phyloP scores from a whole-genome alignment of 2,113 vertebrate genomes.

The Dissostichus mawsoni region DNA sequence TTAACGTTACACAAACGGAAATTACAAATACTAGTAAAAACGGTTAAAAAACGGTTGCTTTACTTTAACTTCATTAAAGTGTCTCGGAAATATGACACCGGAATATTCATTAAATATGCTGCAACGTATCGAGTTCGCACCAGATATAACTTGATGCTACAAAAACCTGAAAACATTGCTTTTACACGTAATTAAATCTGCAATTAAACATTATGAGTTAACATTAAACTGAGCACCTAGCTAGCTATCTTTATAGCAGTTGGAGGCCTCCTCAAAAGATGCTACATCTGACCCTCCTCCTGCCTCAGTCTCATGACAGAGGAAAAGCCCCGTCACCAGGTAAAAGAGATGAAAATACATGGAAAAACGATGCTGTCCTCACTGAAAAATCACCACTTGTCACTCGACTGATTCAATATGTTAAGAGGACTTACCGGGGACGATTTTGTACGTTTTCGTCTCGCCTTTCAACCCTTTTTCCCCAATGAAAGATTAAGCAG shows the following conservation, averaged over 20 bases:
- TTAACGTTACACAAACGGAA: too few species aligned
- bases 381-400: fast-evolving
- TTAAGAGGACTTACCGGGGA: constrained; percentile 62
- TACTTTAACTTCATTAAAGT: not conserved
- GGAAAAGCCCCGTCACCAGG: constrained; percentile 48
- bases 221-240: not conserved
- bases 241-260: not conserved
- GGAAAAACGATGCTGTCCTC: not conserved
- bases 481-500: constrained; percentile 59
- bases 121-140: constrained; percentile 36
- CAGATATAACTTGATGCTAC: not conserved
- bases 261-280: constrained; percentile 52
- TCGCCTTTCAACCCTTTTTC: constrained; percentile 57
- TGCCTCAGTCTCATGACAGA: constrained; percentile 81
- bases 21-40: too few species aligned
- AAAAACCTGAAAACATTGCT: too few species aligned
- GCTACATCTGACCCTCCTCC: constrained; percentile 58
- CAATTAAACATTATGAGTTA: too few species aligned
- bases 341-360: not conserved
- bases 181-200: too few species aligned
- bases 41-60: too few species aligned
- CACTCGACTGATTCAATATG: fast-evolving
- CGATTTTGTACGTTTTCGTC: constrained; percentile 23
- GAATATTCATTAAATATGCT: constrained; percentile 61
- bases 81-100: constrained; percentile 56